phyloP scores from a whole-genome alignment of 2,797 vertebrate species.

The Thaleichthys pacificus region DNA sequence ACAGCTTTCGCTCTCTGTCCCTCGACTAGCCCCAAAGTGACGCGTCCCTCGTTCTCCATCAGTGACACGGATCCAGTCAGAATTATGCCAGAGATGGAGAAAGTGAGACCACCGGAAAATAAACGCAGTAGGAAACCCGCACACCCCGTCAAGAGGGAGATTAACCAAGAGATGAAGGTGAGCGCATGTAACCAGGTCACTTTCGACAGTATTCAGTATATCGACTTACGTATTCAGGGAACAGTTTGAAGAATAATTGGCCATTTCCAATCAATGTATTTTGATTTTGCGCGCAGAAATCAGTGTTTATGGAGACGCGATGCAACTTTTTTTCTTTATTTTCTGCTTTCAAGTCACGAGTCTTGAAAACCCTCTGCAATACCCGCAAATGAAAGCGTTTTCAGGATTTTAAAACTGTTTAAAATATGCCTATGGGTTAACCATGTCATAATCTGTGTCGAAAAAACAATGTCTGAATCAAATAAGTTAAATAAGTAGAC shows the following conservation, averaged over 20 bases:
- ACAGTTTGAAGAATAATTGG: too few species aligned
- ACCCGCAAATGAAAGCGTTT: too few species aligned
- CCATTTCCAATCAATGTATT: neutral
- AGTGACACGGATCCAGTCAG: conserved; percentile 85
- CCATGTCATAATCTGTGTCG: too few species aligned
- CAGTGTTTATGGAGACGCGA: conserved; percentile 22
- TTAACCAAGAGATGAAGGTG: conserved; percentile 98
- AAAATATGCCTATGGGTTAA: too few species aligned
- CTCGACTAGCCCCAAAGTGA: conserved; percentile 37
- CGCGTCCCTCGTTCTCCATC: conserved; percentile 63
- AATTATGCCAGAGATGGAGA: conserved; percentile 99
- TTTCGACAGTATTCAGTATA: too few species aligned
- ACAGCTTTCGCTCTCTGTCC: conserved; percentile 60
- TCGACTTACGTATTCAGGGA: too few species aligned
- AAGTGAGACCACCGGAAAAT: conserved; percentile 96
- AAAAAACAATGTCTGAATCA: too few species aligned
- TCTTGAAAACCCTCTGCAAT: too few species aligned
- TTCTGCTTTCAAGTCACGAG: too few species aligned
- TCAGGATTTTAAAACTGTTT: too few species aligned
- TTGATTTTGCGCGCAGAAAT: conserved; percentile 47
- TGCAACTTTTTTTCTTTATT: neutral
- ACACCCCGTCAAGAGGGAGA: conserved; percentile 94
- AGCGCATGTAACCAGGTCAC: conserved; percentile 29
- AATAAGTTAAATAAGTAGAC: too few species aligned
- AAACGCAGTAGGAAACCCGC: conserved; percentile 97